Evolutionary conservation across 1,140 invertebrate species (phyloP).

Genomic region (Muscidifurax raptorellus): DNA sequence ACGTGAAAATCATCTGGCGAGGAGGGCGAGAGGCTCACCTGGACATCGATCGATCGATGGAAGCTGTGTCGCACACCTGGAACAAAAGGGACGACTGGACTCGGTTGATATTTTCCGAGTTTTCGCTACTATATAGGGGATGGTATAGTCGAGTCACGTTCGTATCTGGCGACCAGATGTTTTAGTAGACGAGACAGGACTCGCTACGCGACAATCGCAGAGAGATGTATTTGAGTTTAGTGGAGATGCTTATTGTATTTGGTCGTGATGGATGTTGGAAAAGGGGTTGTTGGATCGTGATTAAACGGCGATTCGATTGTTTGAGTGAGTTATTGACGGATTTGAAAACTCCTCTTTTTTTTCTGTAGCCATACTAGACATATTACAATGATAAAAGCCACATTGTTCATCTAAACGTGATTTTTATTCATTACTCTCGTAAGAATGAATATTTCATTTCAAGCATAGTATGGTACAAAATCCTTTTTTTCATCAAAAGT

Average conservation of each 20-base stretch:
- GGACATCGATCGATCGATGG: neutral
- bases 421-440: no score
- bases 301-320: neutral
- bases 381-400: no score
- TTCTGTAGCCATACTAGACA: no score
- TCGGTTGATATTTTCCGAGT: neutral
- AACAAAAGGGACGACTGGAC: neutral
- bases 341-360: neutral
- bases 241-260: no score
- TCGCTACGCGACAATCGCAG: neutral
- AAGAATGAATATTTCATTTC: no score
- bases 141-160: neutral
- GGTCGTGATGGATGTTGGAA: no score
- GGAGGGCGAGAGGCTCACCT: neutral
- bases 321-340: neutral
- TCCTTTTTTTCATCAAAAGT: no score
- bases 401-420: no score
- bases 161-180: neutral
- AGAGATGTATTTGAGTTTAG: neutral
- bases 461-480: no score
- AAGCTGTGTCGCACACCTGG: neutral
- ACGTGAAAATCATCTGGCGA: neutral
- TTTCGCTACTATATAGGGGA: neutral
- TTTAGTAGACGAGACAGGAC: neutral
- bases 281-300: neutral